Base-by-base conservation (phyloP, 2,888 invertebrate species). In the Monochamus alternatus region DNA sequence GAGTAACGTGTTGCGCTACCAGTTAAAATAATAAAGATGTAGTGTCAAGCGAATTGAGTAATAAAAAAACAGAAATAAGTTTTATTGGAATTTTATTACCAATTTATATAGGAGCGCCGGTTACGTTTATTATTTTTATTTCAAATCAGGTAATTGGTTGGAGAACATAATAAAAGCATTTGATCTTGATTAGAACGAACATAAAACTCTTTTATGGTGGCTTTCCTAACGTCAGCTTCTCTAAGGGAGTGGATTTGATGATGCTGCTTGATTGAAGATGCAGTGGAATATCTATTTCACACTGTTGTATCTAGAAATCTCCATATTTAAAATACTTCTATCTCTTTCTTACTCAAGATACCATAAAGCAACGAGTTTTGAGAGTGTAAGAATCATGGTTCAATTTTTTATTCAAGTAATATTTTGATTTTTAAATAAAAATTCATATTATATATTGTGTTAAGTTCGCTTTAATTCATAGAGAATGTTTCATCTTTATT, bases 81-180 rank as follows among this genome's bases (percentile, higher is more conserved):
- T 71, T 71, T 63, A 71, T 71, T 71, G 63, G 52, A 22, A 63
- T 71, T 71, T 71, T 71, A 71, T 71, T 71, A 55, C 52, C 71
- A 38, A 63, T 71, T 71, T 71, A 51, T 71, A 71, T 63, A 52
- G 71, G 71, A 71, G 71, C 71, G 71, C 71, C 71, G 62, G 63
- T 63, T 63, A 63, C 43, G 43, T 71, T 71, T 71, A 71, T 71
- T 71, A 71, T 71, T 71, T 38, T 71, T 71, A 71, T 62, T 59
- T 63, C 71, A 71, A 62, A 71, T 62, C 63, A 55, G 51, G 52
- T 71, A 71, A 63, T 71, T 63, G 63, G 63, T 71, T 59, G 44
- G 52, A 62, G 62, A 63, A 62, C 31, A 14, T 71, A 63, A 71
- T 71, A 71, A 71, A 70, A 63, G 62, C 52, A 51, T 63, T 63